phyloP scores from a whole-genome alignment of 1,140 invertebrate species.

The Episyrphus balteatus region DNA sequence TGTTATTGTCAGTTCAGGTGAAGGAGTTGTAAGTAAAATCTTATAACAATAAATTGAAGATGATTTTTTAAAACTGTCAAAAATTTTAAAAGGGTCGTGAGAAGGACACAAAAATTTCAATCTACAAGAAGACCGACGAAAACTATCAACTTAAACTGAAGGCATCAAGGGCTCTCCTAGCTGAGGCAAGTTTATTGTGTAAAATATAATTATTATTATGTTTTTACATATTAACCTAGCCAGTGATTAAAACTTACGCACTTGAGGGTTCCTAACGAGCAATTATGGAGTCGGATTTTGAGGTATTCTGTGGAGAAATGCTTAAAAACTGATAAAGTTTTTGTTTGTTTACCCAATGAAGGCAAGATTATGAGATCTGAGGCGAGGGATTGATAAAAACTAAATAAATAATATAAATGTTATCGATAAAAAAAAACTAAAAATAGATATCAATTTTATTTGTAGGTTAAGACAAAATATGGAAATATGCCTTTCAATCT shows the following conservation, averaged over 20 bases:
- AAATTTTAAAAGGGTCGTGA: conserved; percentile 57
- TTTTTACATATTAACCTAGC: not conserved
- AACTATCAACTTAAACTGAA: conserved; percentile 95
- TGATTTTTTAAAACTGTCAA: not conserved
- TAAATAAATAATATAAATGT: not conserved
- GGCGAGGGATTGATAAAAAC: not conserved
- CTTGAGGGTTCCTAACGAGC: conserved; percentile 3
- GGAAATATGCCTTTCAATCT: conserved; percentile 89
- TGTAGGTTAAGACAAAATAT: conserved; percentile 74
- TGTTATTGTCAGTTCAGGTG: conserved; percentile 89
- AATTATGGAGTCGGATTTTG: not conserved
- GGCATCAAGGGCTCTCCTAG: conserved; percentile 89
- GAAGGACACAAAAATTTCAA: conserved; percentile 86
- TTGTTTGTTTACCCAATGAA: conserved; percentile 4
- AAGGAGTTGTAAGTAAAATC: conserved; percentile 53
- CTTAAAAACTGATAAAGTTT: conserved; percentile 1
- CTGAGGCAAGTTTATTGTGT: conserved; percentile 51
- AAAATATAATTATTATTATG: conserved; percentile 1
- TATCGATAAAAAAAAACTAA: not conserved
- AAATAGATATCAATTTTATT: not conserved
- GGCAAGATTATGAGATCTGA: conserved; percentile 13
- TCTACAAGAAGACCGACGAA: conserved; percentile 98
- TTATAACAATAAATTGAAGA: not conserved
- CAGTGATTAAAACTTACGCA: conserved; percentile 9
- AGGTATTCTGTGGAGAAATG: not conserved